These are phyloP conservation scores for Chironomus tepperi DNA, from an alignment of 1,140 invertebrate genomes.

Conservation along the genomic window DNA sequence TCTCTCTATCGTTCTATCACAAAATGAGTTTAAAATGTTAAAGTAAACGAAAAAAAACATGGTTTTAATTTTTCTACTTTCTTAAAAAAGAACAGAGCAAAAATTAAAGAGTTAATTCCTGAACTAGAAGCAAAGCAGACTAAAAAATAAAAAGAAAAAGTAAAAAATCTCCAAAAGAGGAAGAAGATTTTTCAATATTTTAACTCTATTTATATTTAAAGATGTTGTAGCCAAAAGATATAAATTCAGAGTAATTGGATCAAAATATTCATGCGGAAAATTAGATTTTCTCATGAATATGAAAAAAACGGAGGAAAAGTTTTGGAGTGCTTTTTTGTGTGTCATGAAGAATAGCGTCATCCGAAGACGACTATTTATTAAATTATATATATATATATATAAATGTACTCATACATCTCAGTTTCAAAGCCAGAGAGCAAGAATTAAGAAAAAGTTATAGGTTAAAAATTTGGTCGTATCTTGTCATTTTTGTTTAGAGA, in stretches of 20 bases:
- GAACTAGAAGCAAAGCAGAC: too few species aligned
- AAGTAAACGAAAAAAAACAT: too few species aligned
- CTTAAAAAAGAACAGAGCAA: too few species aligned
- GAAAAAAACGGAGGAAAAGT: slow-evolving; percentile 16
- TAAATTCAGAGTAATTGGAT: slow-evolving; percentile 20
- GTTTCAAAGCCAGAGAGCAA: background rate
- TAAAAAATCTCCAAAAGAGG: background rate
- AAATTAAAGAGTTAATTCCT: too few species aligned
- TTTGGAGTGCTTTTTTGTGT: slow-evolving; percentile 2
- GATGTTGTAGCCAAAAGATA: slow-evolving; percentile 6
- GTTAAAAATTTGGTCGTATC: slow-evolving; percentile 6
- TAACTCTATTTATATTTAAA: slow-evolving; percentile 9
- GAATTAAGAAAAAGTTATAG: background rate
- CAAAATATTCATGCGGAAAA: slow-evolving; percentile 24
- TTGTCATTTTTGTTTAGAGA: background rate
- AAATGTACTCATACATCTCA: background rate
- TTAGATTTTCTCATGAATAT: slow-evolving; percentile 19
- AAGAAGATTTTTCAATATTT: slow-evolving; percentile 10
- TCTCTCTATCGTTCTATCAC: too few species aligned
- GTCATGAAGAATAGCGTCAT: slow-evolving; percentile 1
- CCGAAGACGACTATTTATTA: slow-evolving; percentile 8
- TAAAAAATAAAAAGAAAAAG: background rate
- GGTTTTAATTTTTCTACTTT: too few species aligned
- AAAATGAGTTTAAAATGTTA: too few species aligned
- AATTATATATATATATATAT: background rate